Evolutionary conservation across 2,888 invertebrate genomes (phyloP).

Genomic region (Drosophila multiciliata): DNA sequence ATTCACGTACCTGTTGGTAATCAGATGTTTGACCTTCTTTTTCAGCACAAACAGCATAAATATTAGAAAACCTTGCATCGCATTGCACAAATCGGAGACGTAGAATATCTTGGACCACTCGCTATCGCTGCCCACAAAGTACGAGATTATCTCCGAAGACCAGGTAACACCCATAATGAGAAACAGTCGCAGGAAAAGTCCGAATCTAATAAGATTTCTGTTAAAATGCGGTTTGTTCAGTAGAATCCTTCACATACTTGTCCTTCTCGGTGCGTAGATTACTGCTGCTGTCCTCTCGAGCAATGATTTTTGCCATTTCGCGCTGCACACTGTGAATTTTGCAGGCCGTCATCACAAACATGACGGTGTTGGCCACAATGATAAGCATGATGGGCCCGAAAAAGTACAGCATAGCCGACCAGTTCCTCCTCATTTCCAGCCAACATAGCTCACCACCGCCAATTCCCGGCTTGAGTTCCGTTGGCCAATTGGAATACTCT

Average conservation of each 20-base stretch:
- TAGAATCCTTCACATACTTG: slow-evolving; percentile 65
- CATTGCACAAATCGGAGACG: slow-evolving; percentile 87
- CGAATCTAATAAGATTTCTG: slow-evolving; percentile 87
- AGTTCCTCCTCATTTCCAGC: slow-evolving; percentile 85
- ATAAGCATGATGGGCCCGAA: slow-evolving; percentile 82
- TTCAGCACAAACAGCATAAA: slow-evolving; percentile 88
- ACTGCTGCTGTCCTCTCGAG: slow-evolving; percentile 82
- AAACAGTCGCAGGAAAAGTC: slow-evolving; percentile 91
- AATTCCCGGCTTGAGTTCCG: slow-evolving; percentile 86
- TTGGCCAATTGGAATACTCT: slow-evolving; percentile 67
- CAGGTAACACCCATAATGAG: slow-evolving; percentile 95
- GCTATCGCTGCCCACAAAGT: slow-evolving; percentile 86
- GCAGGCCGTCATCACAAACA: slow-evolving; percentile 83
- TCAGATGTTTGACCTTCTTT: slow-evolving; percentile 85
- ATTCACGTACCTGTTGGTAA: slow-evolving; percentile 81
- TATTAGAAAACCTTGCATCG: slow-evolving; percentile 87
- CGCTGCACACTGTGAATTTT: slow-evolving; percentile 83
- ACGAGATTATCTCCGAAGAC: slow-evolving; percentile 92
- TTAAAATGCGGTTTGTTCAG: slow-evolving; percentile 7
- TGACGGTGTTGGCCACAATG: slow-evolving; percentile 81
- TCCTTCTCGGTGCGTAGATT: slow-evolving; percentile 84
- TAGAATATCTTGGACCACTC: slow-evolving; percentile 81
- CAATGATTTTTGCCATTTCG: slow-evolving; percentile 83
- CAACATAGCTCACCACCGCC: slow-evolving; percentile 86
- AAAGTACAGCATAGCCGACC: slow-evolving; percentile 83